These are phyloP conservation scores for Varanus salvator DNA, from an alignment of 2,113 vertebrate genomes.

Conservation along the genomic window DNA sequence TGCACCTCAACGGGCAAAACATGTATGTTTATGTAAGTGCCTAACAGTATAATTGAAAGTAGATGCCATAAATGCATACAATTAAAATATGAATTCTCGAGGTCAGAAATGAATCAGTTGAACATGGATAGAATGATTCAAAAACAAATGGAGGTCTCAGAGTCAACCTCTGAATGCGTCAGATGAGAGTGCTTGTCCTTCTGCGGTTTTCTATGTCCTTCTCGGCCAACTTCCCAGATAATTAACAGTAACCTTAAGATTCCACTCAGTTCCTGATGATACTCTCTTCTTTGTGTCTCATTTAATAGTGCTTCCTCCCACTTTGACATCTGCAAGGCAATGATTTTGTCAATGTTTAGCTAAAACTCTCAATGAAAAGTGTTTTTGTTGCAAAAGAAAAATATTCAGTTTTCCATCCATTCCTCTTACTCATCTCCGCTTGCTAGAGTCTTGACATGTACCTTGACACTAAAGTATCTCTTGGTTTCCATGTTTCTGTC, in stretches of 20 bases:
- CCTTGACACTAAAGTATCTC: constrained; percentile 9
- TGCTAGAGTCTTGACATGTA: not conserved
- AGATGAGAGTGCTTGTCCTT: accelerated
- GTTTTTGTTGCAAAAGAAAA: not conserved
- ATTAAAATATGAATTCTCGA: not conserved
- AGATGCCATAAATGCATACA: not conserved
- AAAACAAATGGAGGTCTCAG: not conserved
- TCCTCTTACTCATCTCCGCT: not conserved
- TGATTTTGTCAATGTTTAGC: constrained; percentile 33
- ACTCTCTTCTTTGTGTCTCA: not conserved
- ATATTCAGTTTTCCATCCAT: not conserved
- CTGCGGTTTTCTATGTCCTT: not conserved
- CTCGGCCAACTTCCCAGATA: not conserved
- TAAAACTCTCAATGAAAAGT: not conserved
- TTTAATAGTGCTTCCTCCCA: not conserved
- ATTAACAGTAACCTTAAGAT: not conserved
- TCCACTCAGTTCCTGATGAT: not conserved
- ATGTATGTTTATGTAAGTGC: not conserved
- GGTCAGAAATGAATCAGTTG: not conserved
- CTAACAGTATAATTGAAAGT: not conserved
- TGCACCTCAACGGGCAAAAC: constrained; percentile 2
- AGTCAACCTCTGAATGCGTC: not conserved
- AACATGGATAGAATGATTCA: not conserved
- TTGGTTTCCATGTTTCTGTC: not conserved
- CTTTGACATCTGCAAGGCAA: not conserved